Percentiles rank a stretch among this genome's conserved stretches.
Evolutionary conservation across 2,888 invertebrate species (phyloP).

Genomic region (Kuschelorhynchus macadamiae): DNA sequence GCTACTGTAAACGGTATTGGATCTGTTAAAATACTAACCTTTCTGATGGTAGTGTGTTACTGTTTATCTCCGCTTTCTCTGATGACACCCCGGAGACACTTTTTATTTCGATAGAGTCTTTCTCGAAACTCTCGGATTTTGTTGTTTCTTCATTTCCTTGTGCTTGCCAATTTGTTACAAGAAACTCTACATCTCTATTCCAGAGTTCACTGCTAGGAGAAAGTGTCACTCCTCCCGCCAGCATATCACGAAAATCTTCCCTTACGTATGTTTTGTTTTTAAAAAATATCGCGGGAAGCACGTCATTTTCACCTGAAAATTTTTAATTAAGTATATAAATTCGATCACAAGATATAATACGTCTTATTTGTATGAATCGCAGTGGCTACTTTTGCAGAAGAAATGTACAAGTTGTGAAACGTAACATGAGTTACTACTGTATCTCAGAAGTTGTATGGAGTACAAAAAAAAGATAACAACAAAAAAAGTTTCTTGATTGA

Average conservation of each 20-base stretch:
- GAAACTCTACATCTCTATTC: constrained; percentile 63
- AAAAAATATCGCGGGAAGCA: constrained; percentile 61
- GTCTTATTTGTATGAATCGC: no score
- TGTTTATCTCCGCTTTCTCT: no score
- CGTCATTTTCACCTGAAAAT: constrained; percentile 49
- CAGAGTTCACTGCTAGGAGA: constrained; percentile 61
- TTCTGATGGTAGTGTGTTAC: not conserved
- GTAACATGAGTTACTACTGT: no score
- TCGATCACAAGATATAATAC: no score
- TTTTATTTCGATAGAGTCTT: not conserved
- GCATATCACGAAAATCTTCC: constrained; percentile 65
- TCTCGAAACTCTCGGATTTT: not conserved
- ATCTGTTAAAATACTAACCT: not conserved
- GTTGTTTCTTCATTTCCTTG: constrained; percentile 1
- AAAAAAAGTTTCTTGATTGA: no score
- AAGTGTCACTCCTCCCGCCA: constrained; percentile 59
- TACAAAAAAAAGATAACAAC: no score
- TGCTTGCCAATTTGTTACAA: constrained; percentile 49
- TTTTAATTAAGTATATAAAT: no score
- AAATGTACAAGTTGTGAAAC: no score
- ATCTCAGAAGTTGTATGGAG: no score
- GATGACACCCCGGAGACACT: not conserved
- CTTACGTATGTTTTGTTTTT: constrained; percentile 64
- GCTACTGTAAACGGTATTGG: not conserved
- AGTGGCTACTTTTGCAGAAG: no score